Evolutionary conservation across 2,113 vertebrate species (phyloP), one percentile per base, ranked within the genome.

Genomic region (Oceanites oceanicus): DNA sequence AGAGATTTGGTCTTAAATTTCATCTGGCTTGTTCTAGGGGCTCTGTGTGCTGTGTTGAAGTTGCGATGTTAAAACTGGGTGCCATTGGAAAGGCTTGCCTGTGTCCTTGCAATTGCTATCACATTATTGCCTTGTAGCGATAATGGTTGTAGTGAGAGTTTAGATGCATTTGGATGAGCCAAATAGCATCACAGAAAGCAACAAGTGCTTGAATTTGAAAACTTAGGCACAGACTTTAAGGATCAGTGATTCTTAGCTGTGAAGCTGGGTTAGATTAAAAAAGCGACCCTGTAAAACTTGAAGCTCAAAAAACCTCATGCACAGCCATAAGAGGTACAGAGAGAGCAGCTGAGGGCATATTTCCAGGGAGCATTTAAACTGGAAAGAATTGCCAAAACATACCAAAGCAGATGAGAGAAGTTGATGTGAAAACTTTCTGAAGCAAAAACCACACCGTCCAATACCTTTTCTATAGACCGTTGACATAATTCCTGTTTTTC

Each of bases 401-500:
- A 82, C n/a, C n/a, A 58, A 81, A 81, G 52, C 47, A 82, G 50
- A 62, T 4, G 3, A 88, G 66, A 74, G 47, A 30, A 40, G 10
- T 2, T 71, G 72, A 65, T 72, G n/a, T 79, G 70, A 62, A 83
- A 85, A 61, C 52, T 87, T 88, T 75, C n/a, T 71, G 65, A 67
- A 91, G 56, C 83, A 83, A 88, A 85, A 88, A 52, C 74, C 13
- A 62, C 36, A 73, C 59, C 44, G 18, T 73, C 80, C 22, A 52
- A 18, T 62, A 71, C 26, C 56, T 85, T 94, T 77, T 40, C 63
- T 72, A 59, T 52, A 90, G 90, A 44, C 66, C 0, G 2, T 80
- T 93, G 90, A 80, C 92, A 88, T 82, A 92, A 95, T 77, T 88
- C 92, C 82, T 59, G 55, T 3, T 63, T 82, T 88, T 94, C 52